phyloP scores from a whole-genome alignment of 2,888 invertebrate species.

The Hemicrepidius hirtus region DNA sequence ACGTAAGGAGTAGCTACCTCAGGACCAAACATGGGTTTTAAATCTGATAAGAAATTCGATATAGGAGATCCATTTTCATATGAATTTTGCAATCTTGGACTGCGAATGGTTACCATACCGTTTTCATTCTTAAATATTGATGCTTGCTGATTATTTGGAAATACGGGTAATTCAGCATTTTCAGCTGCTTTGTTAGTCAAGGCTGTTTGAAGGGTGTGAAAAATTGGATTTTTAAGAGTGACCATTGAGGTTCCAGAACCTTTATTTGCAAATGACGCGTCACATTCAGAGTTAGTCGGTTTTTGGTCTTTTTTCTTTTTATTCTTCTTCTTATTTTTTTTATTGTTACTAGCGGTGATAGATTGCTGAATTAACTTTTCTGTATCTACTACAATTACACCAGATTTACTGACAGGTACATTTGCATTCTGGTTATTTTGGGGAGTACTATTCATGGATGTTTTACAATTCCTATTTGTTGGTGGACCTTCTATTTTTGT shows the following conservation, averaged over 20 bases:
- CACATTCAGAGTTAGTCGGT: constrained; percentile 48
- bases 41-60: constrained; percentile 62
- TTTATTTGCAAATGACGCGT: constrained; percentile 15
- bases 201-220: constrained; percentile 75
- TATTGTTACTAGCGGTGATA: constrained; percentile 59
- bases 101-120: constrained; percentile 90
- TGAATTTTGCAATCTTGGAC: constrained; percentile 73
- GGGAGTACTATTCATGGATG: constrained; percentile 57
- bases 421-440: constrained; percentile 48
- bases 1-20: constrained; percentile 52
- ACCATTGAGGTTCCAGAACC: constrained; percentile 79
- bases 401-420: constrained; percentile 72
- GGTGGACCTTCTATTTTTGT: constrained; percentile 73
- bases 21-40: constrained; percentile 64
- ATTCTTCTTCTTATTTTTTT: constrained; percentile 75
- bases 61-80: constrained; percentile 59
- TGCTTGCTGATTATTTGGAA: constrained; percentile 74
- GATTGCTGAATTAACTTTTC: constrained; percentile 74
- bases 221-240: constrained; percentile 86
- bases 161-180: constrained; percentile 58
- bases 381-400: constrained; percentile 78
- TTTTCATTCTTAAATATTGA: constrained; percentile 82
- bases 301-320: constrained; percentile 66
- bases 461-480: constrained; percentile 64
- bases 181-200: constrained; percentile 70